These are phyloP conservation scores for Armadillidium nasatum DNA, from an alignment of 1,140 invertebrate genomes.

Conservation along the genomic window DNA sequence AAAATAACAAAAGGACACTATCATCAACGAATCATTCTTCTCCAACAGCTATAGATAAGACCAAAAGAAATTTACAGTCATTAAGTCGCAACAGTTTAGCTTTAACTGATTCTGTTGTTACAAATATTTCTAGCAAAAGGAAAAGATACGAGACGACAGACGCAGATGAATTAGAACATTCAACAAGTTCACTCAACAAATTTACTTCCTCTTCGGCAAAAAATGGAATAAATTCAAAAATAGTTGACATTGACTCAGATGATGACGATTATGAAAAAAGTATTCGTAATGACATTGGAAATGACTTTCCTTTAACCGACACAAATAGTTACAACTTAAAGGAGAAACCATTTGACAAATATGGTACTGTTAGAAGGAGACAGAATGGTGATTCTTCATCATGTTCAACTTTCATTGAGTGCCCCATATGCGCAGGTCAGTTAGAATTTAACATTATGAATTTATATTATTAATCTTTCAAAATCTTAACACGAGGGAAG, in stretches of 20 bases:
- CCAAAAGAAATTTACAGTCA: too few relatives aligned
- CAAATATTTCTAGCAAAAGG: background rate
- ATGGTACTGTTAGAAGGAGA: background rate
- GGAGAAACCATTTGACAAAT: background rate
- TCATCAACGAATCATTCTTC: background rate
- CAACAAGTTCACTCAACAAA: background rate
- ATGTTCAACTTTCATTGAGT: background rate
- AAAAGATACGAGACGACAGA: background rate
- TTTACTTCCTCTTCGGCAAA: background rate
- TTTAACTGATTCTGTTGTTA: background rate
- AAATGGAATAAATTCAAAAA: background rate
- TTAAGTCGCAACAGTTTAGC: background rate
- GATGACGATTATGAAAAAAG: too few relatives aligned
- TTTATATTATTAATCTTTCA: too few relatives aligned
- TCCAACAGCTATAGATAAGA: too few relatives aligned
- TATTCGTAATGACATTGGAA: background rate
- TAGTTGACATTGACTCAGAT: too few relatives aligned
- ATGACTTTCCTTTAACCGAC: background rate
- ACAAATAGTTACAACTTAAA: background rate
- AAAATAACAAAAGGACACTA: background rate
- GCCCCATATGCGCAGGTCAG: background rate
- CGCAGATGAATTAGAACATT: background rate
- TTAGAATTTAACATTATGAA: too few relatives aligned
- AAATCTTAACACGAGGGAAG: too few relatives aligned
- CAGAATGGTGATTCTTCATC: background rate